A percentile compares a stretch with the other conserved stretches of the same genome.
These are phyloP conservation scores for Crossoptilon crossoptilon DNA, from an alignment of 2,797 vertebrate genomes.

Conservation along the genomic window DNA sequence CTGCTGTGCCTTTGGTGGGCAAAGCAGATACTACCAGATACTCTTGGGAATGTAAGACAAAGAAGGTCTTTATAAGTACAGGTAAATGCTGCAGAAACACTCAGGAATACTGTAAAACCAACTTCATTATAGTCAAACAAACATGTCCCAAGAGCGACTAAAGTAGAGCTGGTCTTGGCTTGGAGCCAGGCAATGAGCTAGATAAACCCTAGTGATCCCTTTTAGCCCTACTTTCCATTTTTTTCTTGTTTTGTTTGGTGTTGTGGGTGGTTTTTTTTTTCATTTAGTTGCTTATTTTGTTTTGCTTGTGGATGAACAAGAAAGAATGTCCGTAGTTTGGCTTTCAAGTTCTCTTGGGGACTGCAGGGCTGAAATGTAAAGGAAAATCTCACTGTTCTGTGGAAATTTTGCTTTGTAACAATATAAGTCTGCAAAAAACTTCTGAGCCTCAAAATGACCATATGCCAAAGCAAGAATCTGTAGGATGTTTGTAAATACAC, in stretches of 20 bases:
- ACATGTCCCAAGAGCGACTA: background rate
- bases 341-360: background rate
- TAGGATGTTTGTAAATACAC: background rate
- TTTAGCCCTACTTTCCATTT: background rate
- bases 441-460: background rate
- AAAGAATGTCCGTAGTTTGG: background rate
- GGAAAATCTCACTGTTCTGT: background rate
- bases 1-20: background rate
- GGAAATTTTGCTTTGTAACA: background rate
- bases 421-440: background rate
- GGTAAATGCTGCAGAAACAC: background rate
- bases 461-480: background rate
- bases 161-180: background rate
- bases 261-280: background rate
- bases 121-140: background rate
- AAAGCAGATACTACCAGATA: background rate
- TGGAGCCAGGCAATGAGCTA: background rate
- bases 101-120: background rate
- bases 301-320: background rate
- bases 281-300: background rate
- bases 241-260: background rate
- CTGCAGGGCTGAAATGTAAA: rapidly evolving
- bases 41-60: background rate
- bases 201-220: background rate
- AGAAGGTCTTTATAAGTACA: background rate